Percentiles rank a stretch among this genome's conserved stretches.
Conservation (phyloP, 35 echinoderm and acorn worm genomes). For the Eucidaris tribuloides region DNA sequence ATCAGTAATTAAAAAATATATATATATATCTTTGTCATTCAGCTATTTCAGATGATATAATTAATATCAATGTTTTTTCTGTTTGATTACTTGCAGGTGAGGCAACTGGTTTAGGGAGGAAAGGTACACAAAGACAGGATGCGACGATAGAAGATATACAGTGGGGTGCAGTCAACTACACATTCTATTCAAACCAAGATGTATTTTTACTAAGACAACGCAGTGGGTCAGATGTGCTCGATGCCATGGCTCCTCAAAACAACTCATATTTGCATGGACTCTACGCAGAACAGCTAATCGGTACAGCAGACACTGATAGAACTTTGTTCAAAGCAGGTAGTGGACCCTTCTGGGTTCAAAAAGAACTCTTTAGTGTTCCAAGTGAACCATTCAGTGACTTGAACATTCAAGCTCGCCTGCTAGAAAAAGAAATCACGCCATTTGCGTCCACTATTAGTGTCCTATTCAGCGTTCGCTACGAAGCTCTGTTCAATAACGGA, state of each 20-base stretch:
- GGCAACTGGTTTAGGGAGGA: not conserved
- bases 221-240: not conserved
- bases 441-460: conserved; percentile 8
- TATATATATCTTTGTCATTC: no score
- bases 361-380: not conserved
- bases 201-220: conserved; percentile 19
- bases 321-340: conserved; percentile 9
- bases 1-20: no score
- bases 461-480: not conserved
- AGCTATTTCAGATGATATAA: no score
- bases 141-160: not conserved
- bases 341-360: conserved; percentile 16
- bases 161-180: conserved; percentile 3
- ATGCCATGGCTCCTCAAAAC: not conserved
- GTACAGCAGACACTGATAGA: not conserved
- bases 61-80: not conserved
- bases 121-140: not conserved
- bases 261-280: not conserved
- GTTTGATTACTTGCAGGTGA: not conserved
- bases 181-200: conserved; percentile 11
- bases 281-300: conserved; percentile 10
- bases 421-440: conserved; percentile 1
- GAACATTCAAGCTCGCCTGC: not conserved
- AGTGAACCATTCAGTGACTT: not conserved
- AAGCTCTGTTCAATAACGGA: not conserved